These are phyloP conservation scores for Periophthalmus modestus DNA, from an alignment of 2,113 vertebrate genomes.

Conservation along the genomic window DNA sequence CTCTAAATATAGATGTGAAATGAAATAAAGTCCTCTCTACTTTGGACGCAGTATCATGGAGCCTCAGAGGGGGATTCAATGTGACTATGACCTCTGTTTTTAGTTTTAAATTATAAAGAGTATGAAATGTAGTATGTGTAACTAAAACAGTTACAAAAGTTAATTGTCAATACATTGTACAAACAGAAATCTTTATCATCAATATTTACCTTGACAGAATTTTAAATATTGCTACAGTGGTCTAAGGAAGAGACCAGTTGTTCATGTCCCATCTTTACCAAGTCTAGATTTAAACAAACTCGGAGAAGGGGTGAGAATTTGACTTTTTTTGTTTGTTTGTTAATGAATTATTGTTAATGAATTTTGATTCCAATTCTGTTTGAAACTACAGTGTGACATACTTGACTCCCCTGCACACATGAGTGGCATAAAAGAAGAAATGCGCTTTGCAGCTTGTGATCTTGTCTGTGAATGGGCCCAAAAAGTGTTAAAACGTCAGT, in stretches of 20 bases:
- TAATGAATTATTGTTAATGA: neutral
- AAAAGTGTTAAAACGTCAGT: slow-evolving; percentile 96
- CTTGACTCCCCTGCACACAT: slow-evolving; percentile 85
- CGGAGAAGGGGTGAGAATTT: slow-evolving; percentile 86
- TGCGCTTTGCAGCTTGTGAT: slow-evolving; percentile 90
- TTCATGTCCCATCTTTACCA: slow-evolving; percentile 96
- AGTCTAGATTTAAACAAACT: slow-evolving; percentile 92
- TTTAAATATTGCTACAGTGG: slow-evolving; percentile 98
- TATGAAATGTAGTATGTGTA: slow-evolving; percentile 3
- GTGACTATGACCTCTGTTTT: slow-evolving; percentile 63
- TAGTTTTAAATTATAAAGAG: slow-evolving; percentile 21
- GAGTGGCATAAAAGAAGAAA: slow-evolving; percentile 88
- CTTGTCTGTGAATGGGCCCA: slow-evolving; percentile 99
- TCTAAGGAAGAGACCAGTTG: slow-evolving; percentile 94
- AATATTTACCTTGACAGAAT: slow-evolving; percentile 79
- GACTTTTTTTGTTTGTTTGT: neutral
- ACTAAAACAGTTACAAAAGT: neutral
- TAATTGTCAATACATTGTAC: neutral
- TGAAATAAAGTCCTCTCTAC: slow-evolving; percentile 69
- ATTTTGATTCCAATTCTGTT: slow-evolving; percentile 26
- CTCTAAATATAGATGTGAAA: slow-evolving; percentile 82
- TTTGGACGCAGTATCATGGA: slow-evolving; percentile 51
- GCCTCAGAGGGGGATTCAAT: slow-evolving; percentile 42
- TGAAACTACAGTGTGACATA: slow-evolving; percentile 81
- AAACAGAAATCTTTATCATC: neutral